phyloP scores from a whole-genome alignment of 2,797 vertebrate species.

The Novumbra hubbsi region DNA sequence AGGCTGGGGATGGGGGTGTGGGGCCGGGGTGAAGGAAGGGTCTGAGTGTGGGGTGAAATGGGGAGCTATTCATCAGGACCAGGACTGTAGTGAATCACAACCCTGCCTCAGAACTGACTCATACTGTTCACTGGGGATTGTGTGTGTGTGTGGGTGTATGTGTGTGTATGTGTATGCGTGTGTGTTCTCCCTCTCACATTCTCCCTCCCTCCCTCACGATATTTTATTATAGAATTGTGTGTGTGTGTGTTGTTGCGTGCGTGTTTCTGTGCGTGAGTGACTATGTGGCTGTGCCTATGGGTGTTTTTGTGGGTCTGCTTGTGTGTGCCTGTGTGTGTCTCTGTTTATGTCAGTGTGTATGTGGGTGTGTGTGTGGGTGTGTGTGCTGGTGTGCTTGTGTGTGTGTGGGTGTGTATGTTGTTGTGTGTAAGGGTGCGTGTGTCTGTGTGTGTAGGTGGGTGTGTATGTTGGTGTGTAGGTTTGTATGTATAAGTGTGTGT shows the following conservation, averaged over 20 bases:
- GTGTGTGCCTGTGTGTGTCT: background rate
- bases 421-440: background rate
- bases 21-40: background rate
- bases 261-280: background rate
- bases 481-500: conserved; percentile 14
- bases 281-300: conserved; percentile 4
- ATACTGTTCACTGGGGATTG: conserved; percentile 20
- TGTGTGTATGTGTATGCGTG: background rate
- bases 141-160: background rate
- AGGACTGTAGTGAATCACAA: conserved; percentile 19
- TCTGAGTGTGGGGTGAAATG: conserved; percentile 29
- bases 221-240: background rate
- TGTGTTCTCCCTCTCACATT: background rate
- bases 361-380: background rate
- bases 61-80: background rate
- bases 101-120: conserved; percentile 65
- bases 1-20: background rate
- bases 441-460: conserved; percentile 17
- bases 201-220: background rate
- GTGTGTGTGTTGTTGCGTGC: too few relatives aligned
- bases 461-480: conserved; percentile 10
- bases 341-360: background rate
- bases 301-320: background rate
- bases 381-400: conserved; percentile 21
- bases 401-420: conserved; percentile 6